Evolutionary conservation across 2,113 vertebrate species (phyloP).

Genomic region (Psammodynastes pulverulentus): DNA sequence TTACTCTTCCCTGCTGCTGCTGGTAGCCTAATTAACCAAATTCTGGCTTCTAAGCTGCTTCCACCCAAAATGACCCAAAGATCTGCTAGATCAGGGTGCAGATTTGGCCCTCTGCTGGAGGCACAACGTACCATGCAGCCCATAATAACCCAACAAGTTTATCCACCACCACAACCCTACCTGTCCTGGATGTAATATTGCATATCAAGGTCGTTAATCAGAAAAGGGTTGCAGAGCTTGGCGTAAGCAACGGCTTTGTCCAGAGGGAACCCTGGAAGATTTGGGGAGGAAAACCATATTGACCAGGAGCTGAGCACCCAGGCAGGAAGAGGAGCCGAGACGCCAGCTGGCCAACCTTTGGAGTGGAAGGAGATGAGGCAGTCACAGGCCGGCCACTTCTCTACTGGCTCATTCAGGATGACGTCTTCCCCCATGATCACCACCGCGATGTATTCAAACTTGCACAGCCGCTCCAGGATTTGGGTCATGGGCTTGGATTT

Average conservation of each 20-base stretch:
- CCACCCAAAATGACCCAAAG: background rate
- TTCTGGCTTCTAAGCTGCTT: background rate
- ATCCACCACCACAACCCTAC: slow-evolving; percentile 59
- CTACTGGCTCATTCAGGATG: slow-evolving; percentile 93
- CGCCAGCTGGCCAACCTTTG: slow-evolving; percentile 77
- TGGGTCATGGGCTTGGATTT: slow-evolving; percentile 99
- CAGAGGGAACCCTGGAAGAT: slow-evolving; percentile 86
- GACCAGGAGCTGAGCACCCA: background rate
- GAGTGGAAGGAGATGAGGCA: slow-evolving; percentile 98
- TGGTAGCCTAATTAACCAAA: background rate
- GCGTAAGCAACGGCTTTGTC: slow-evolving; percentile 97
- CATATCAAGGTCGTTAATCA: slow-evolving; percentile 97
- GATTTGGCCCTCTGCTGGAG: background rate
- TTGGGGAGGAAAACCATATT: background rate
- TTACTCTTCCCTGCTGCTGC: background rate
- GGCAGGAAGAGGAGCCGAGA: background rate
- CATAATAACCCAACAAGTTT: background rate
- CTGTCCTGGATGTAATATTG: slow-evolving; percentile 99
- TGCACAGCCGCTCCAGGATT: slow-evolving; percentile 95
- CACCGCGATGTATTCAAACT: slow-evolving; percentile 95
- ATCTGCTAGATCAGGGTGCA: background rate
- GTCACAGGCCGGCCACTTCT: slow-evolving; percentile 96
- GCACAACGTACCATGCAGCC: background rate
- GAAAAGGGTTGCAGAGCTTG: slow-evolving; percentile 91
- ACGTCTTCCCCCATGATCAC: slow-evolving; percentile 96